phyloP scores from a whole-genome alignment of 2,113 vertebrate species.

The Hippocampus comes region DNA sequence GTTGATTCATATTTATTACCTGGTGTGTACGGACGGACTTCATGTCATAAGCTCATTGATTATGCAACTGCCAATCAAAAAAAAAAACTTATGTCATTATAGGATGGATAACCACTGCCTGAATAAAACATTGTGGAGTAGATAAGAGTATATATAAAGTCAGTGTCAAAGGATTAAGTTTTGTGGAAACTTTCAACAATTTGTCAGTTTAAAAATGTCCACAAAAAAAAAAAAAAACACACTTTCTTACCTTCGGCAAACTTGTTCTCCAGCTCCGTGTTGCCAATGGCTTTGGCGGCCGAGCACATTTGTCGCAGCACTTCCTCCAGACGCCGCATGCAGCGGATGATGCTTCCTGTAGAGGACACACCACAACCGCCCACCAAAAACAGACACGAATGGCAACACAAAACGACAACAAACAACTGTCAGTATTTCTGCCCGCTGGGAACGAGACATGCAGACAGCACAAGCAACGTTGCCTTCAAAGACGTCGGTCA shows the following conservation, averaged over 20 bases:
- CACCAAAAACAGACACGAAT: not conserved
- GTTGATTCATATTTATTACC: not conserved
- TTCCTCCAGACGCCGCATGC: conserved; percentile 93
- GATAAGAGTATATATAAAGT: not conserved
- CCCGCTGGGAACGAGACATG: not conserved
- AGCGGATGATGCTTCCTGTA: conserved; percentile 94
- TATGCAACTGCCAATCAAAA: not conserved
- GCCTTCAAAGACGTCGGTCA: conserved; percentile 99
- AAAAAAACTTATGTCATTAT: not conserved
- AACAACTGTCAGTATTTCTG: not conserved
- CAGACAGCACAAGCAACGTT: conserved; percentile 3
- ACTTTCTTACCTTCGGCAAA: conserved; percentile 84
- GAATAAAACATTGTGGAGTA: not conserved
- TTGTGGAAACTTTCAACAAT: not conserved
- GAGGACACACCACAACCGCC: not conserved
- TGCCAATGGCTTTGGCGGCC: conserved; percentile 96
- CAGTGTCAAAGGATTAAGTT: too few relatives aligned
- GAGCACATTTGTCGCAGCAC: conserved; percentile 96
- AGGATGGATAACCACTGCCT: not conserved
- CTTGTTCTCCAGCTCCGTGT: conserved; percentile 97
- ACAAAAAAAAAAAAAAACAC: not conserved
- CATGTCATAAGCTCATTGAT: not conserved
- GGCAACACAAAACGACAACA: not conserved
- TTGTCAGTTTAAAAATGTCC: too few relatives aligned
- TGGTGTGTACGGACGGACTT: not conserved